Percentiles rank a stretch among this genome's conserved stretches.
phyloP scores from a whole-genome alignment of 2,888 invertebrate genomes.

The Criorhina ranunculi region DNA sequence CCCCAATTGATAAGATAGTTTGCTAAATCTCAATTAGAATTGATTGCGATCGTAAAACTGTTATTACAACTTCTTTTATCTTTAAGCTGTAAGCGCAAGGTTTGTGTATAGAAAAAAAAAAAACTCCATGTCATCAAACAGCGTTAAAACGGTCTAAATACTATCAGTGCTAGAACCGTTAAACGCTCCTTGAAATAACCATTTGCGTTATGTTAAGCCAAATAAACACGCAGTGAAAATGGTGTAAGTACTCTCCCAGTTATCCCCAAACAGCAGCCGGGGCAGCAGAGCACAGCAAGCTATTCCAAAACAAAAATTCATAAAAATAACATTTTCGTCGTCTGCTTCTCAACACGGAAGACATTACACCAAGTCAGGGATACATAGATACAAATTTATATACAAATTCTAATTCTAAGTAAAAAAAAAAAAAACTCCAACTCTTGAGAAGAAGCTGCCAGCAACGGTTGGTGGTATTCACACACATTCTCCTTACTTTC shows the following conservation, averaged over 20 bases:
- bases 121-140: constrained; percentile 4
- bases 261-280: constrained; percentile 17
- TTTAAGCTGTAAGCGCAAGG: too few species aligned
- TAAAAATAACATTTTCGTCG: constrained; percentile 48
- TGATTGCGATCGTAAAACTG: too few species aligned
- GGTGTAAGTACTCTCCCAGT: constrained; percentile 39
- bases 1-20: neutral
- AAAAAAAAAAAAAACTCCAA: constrained; percentile 45
- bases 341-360: constrained; percentile 54
- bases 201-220: constrained; percentile 39
- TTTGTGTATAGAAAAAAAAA: constrained; percentile 18
- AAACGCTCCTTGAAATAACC: constrained; percentile 43
- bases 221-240: constrained; percentile 48
- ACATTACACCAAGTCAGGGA: constrained; percentile 56
- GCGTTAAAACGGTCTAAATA: too few species aligned
- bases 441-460: constrained; percentile 16
- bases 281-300: constrained; percentile 8
- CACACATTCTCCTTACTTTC: constrained; percentile 7
- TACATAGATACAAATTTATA: constrained; percentile 24
- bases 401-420: constrained; percentile 36
- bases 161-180: constrained; percentile 7
- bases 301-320: constrained; percentile 39
- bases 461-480: constrained; percentile 22
- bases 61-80: too few species aligned
- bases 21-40: too few species aligned